Conservation (phyloP, 2,797 vertebrate genomes). For the Sebastes kiyomatsui region DNA sequence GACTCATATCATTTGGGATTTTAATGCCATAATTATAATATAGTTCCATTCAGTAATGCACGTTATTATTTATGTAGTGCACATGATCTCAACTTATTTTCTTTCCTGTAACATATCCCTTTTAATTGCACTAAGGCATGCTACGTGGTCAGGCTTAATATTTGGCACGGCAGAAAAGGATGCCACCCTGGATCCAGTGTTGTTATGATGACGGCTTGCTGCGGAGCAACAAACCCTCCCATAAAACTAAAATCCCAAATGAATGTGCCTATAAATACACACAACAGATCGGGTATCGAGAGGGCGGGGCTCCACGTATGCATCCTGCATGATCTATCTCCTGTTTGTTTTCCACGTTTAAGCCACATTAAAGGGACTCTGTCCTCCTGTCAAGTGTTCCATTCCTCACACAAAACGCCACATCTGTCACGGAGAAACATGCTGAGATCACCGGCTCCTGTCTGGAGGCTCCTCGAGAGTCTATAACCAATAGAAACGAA, state of each 20-base stretch:
- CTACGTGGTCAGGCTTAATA: slow-evolving; percentile 8
- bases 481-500: slow-evolving; percentile 38
- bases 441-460: slow-evolving; percentile 35
- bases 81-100: neutral
- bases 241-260: slow-evolving; percentile 49
- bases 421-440: slow-evolving; percentile 27
- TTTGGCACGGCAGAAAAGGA: slow-evolving; percentile 19
- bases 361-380: slow-evolving; percentile 31
- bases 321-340: slow-evolving; percentile 31
- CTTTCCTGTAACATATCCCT: neutral
- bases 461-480: slow-evolving; percentile 3
- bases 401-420: slow-evolving; percentile 26
- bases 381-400: slow-evolving; percentile 47
- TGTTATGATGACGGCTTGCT: slow-evolving; percentile 40
- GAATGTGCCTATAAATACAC: slow-evolving; percentile 56
- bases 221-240: slow-evolving; percentile 48
- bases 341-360: slow-evolving; percentile 49
- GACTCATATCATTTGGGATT: neutral
- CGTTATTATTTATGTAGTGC: neutral
- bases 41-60: neutral
- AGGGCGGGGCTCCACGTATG: slow-evolving; percentile 25
- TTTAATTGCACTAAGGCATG: slow-evolving; percentile 4
- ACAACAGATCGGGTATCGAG: slow-evolving; percentile 36
- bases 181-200: slow-evolving; percentile 39
- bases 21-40: neutral